Percentiles rank a stretch among this genome's conserved stretches.
Evolutionary conservation across 2,797 vertebrate genomes (phyloP).

Genomic region (Sternarchorhynchus goeldii): DNA sequence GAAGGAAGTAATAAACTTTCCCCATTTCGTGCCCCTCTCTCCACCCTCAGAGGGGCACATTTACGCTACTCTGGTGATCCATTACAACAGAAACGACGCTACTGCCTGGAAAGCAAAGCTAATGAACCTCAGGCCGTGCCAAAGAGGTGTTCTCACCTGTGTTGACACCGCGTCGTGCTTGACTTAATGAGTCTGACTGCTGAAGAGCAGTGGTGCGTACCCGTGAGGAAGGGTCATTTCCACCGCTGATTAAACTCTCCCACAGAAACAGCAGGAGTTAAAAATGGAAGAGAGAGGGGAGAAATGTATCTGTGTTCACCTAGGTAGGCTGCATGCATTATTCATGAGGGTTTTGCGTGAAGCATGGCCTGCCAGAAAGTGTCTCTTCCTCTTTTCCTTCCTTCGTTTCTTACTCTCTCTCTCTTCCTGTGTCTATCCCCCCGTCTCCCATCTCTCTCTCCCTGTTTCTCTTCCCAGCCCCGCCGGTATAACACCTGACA

Average conservation of each 20-base stretch:
- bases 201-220: constrained; percentile 31
- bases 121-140: constrained; percentile 19
- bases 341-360: constrained; percentile 80
- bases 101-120: constrained; percentile 14
- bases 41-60: background rate
- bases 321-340: constrained; percentile 73
- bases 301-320: constrained; percentile 65
- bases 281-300: constrained; percentile 52
- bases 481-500: background rate
- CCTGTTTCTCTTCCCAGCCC: constrained; percentile 1
- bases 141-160: constrained; percentile 37
- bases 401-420: constrained; percentile 55
- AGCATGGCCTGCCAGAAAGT: constrained; percentile 74
- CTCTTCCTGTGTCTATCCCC: constrained; percentile 46
- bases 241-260: constrained; percentile 78
- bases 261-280: constrained; percentile 59
- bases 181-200: constrained; percentile 42
- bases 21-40: background rate
- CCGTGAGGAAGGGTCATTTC: constrained; percentile 74
- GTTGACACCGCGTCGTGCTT: constrained; percentile 24
- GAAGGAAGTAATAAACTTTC: constrained; percentile 8
- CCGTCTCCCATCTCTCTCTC: constrained; percentile 15
- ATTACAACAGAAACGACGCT: background rate
- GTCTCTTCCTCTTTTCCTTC: constrained; percentile 65
- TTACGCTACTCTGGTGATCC: background rate